phyloP scores from a whole-genome alignment of 2,113 vertebrate species.

The Leiothrix lutea region DNA sequence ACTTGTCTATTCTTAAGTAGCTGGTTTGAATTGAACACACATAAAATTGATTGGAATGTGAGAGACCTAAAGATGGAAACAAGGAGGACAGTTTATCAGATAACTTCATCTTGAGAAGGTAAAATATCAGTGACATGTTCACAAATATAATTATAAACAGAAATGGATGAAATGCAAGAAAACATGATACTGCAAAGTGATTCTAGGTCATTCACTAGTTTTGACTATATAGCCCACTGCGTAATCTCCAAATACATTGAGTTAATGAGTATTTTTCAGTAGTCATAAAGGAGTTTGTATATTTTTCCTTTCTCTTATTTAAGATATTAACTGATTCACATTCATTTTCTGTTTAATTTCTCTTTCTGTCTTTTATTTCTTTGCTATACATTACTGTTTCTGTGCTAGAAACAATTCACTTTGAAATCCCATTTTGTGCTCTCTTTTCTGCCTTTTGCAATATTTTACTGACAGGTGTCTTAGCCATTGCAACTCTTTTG shows the following conservation, averaged over 20 bases:
- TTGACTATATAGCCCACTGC: background rate
- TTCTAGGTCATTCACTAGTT: background rate
- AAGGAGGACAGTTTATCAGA: background rate
- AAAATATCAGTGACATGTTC: background rate
- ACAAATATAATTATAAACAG: background rate
- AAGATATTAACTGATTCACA: background rate
- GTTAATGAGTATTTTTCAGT: background rate
- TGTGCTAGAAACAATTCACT: background rate
- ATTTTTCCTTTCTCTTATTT: background rate
- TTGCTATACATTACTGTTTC: background rate
- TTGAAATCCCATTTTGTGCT: background rate
- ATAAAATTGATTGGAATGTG: background rate
- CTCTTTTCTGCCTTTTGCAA: background rate
- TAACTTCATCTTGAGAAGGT: background rate
- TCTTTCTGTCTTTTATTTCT: background rate
- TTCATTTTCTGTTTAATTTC: background rate
- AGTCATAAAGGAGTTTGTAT: background rate
- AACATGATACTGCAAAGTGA: accelerated
- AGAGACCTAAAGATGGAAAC: background rate
- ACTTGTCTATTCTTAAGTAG: accelerated
- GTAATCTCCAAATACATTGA: background rate
- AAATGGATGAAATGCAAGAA: background rate
- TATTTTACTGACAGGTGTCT: background rate
- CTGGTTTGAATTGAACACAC: background rate
- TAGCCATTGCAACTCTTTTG: background rate